Evolutionary conservation across 2,113 vertebrate species (phyloP).

Genomic region (Xiphophorus couchianus): DNA sequence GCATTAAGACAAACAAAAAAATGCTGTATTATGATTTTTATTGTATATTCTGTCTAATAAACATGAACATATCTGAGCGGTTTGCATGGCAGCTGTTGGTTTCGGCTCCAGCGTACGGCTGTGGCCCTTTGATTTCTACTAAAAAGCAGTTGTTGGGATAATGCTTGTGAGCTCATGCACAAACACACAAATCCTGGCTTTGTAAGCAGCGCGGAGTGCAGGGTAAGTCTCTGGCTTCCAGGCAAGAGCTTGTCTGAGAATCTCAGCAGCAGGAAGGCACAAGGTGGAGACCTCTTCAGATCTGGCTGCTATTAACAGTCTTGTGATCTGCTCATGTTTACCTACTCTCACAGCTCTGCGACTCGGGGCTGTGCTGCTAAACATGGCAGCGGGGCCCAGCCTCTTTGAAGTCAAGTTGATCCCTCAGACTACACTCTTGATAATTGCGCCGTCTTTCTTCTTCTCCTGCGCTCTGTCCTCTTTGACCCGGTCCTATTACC

Average conservation of each 20-base stretch:
- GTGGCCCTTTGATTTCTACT: slow-evolving; percentile 43
- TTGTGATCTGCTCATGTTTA: slow-evolving; percentile 83
- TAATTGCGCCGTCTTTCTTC: slow-evolving; percentile 75
- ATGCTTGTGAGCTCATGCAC: slow-evolving; percentile 29
- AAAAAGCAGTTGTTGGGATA: slow-evolving; percentile 46
- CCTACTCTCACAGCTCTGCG: slow-evolving; percentile 74
- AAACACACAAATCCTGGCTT: slow-evolving; percentile 18
- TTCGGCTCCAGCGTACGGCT: slow-evolving; percentile 36
- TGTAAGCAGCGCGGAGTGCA: slow-evolving; percentile 58
- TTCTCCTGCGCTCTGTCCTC: slow-evolving; percentile 28
- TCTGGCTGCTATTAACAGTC: slow-evolving; percentile 79
- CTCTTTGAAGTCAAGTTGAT: slow-evolving; percentile 83
- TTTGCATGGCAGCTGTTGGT: slow-evolving; percentile 52
- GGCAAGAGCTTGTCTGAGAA: slow-evolving; percentile 67
- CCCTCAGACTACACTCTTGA: slow-evolving; percentile 78
- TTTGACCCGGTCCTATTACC: slow-evolving; percentile 31
- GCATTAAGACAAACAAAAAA: slow-evolving; percentile 2
- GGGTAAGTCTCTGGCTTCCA: slow-evolving; percentile 60
- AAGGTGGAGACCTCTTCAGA: slow-evolving; percentile 82
- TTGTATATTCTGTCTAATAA: slow-evolving; percentile 13
- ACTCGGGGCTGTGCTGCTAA: slow-evolving; percentile 73
- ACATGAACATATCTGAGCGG: slow-evolving; percentile 17
- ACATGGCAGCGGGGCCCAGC: slow-evolving; percentile 58
- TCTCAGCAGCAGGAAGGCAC: slow-evolving; percentile 72
- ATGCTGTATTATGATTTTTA: neutral